A percentile compares a stretch with the other conserved stretches of the same genome.
These are phyloP conservation scores for Philhelius pedissequus DNA, from an alignment of 2,888 invertebrate species.

Conservation along the genomic window DNA sequence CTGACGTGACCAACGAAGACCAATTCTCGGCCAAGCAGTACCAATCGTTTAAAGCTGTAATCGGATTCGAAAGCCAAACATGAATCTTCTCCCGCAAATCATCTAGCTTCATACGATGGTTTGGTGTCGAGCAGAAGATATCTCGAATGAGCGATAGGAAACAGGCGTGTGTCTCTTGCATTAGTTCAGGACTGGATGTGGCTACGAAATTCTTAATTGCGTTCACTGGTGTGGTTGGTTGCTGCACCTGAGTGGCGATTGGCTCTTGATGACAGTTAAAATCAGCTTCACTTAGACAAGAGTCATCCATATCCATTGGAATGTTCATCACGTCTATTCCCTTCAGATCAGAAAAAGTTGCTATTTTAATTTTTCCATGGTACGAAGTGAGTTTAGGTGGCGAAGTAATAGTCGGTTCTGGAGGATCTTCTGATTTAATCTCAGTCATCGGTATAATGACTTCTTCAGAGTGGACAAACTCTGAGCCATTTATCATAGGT, in stretches of 20 bases:
- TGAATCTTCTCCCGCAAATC: conserved; percentile 87
- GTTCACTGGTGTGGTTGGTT: background rate
- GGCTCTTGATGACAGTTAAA: conserved; percentile 40
- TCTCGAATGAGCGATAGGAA: conserved; percentile 94
- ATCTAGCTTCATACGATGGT: conserved; percentile 89
- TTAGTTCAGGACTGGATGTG: conserved; percentile 80
- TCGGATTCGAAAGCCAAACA: conserved; percentile 88
- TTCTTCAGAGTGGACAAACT: conserved; percentile 43
- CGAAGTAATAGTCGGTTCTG: conserved; percentile 13
- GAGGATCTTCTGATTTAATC: conserved; percentile 29
- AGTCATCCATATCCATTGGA: conserved; percentile 86
- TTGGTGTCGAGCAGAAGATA: conserved; percentile 90
- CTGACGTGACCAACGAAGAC: conserved; percentile 87
- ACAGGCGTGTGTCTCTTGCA: conserved; percentile 90
- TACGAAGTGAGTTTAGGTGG: conserved; percentile 48
- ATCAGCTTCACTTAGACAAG: conserved; percentile 54
- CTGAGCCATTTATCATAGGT: conserved; percentile 48
- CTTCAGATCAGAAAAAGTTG: conserved; percentile 79
- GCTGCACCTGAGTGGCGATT: background rate
- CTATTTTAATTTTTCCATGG: conserved; percentile 59
- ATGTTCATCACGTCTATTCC: conserved; percentile 88
- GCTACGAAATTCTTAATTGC: conserved; percentile 12
- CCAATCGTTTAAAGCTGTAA: conserved; percentile 91
- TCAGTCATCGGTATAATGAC: conserved; percentile 53
- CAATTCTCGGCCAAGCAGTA: conserved; percentile 86